phyloP scores from a whole-genome alignment of 2,797 vertebrate species.

The Mergus octosetaceus region DNA sequence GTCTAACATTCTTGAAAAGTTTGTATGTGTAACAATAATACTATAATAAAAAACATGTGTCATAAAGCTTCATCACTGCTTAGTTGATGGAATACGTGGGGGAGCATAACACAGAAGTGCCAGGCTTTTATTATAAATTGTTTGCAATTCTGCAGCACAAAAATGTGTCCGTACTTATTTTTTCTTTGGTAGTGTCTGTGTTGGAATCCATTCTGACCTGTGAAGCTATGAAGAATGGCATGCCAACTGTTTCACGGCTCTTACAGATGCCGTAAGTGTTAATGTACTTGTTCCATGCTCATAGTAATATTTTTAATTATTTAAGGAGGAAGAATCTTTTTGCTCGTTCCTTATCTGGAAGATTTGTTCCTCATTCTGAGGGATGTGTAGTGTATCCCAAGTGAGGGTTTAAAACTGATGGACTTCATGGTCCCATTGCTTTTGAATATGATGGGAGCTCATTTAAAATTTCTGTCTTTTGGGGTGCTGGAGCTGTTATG shows the following conservation, averaged over 20 bases:
- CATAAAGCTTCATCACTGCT: neutral
- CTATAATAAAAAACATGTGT: slow-evolving; percentile 37
- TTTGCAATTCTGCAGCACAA: slow-evolving; percentile 62
- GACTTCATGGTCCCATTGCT: neutral
- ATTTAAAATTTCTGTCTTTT: neutral
- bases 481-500: neutral
- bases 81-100: neutral
- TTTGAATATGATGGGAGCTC: neutral
- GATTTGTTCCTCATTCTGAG: neutral
- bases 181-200: slow-evolving; percentile 84
- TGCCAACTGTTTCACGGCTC: slow-evolving; percentile 90
- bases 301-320: neutral
- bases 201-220: slow-evolving; percentile 94
- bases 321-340: neutral
- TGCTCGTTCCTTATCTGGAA: neutral
- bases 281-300: neutral
- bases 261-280: slow-evolving; percentile 92
- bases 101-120: neutral
- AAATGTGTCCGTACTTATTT: slow-evolving; percentile 63
- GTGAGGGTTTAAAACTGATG: neutral
- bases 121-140: slow-evolving; percentile 37
- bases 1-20: slow-evolving; percentile 28
- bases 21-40: neutral
- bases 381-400: neutral
- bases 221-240: slow-evolving; percentile 92